Evolutionary conservation across 1,140 invertebrate species (phyloP).

Genomic region (Proctacanthus coquilletti): DNA sequence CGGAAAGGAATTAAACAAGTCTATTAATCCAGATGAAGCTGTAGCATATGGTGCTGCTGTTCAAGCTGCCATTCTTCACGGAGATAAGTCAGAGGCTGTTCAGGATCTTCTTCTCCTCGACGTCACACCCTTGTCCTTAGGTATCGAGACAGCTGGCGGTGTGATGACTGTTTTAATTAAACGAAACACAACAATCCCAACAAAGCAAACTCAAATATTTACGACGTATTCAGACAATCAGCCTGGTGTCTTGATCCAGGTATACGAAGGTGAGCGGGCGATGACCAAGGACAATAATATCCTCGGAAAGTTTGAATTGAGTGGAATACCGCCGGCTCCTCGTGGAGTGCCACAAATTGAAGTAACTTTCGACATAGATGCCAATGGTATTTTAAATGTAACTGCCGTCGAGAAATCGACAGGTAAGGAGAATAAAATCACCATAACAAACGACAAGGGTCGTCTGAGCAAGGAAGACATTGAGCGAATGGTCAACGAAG

Average conservation of each 20-base stretch:
- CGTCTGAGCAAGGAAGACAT: slow-evolving; percentile 92
- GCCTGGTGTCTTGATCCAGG: slow-evolving; percentile 79
- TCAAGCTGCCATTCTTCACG: slow-evolving; percentile 82
- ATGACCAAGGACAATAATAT: slow-evolving; percentile 88
- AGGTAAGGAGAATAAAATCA: slow-evolving; percentile 94
- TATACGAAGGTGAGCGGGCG: slow-evolving; percentile 77
- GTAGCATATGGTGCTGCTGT: slow-evolving; percentile 81
- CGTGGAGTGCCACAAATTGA: slow-evolving; percentile 88
- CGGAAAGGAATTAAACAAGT: slow-evolving; percentile 93
- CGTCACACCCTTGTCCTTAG: slow-evolving; percentile 87
- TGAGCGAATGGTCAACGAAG: slow-evolving; percentile 93
- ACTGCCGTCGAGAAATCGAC: slow-evolving; percentile 81
- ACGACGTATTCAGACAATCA: slow-evolving; percentile 95
- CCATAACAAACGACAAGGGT: slow-evolving; percentile 95
- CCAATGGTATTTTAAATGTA: slow-evolving; percentile 76
- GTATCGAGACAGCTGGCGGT: slow-evolving; percentile 92
- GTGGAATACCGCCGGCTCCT: slow-evolving; percentile 84
- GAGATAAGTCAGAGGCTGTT: slow-evolving; percentile 84
- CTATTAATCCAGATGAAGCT: slow-evolving; percentile 89
- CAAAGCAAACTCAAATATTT: slow-evolving; percentile 90
- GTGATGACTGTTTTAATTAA: slow-evolving; percentile 95
- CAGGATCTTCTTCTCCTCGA: slow-evolving; percentile 82
- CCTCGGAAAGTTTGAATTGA: slow-evolving; percentile 84
- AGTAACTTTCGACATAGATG: slow-evolving; percentile 81
- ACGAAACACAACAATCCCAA: slow-evolving; percentile 90